Percentiles rank a stretch among this genome's conserved stretches.
Evolutionary conservation across 2,113 vertebrate species (phyloP).

Genomic region (Mustela nigripes): DNA sequence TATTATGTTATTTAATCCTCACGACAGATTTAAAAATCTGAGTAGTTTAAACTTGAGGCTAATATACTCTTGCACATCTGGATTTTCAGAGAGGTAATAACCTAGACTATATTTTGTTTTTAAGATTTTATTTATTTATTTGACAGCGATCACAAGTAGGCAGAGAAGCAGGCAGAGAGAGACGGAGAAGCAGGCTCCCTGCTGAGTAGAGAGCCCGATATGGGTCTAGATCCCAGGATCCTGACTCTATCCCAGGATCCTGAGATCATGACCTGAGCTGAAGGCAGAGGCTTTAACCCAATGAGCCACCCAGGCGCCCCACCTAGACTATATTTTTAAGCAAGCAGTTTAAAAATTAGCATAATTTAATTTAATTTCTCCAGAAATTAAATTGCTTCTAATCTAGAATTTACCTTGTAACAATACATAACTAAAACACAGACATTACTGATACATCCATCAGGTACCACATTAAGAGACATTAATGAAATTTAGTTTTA

Average conservation of each 20-base stretch:
- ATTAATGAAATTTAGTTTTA: slow-evolving; percentile 27
- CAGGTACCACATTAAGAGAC: not conserved
- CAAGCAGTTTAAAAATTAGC: slow-evolving; percentile 30
- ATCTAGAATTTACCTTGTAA: not conserved
- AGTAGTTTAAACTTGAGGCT: slow-evolving; percentile 8
- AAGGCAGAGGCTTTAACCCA: too few relatives aligned
- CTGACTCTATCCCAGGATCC: too few relatives aligned
- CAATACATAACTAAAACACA: not conserved
- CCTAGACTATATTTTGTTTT: not conserved
- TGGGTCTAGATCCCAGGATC: too few relatives aligned
- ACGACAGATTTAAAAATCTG: slow-evolving; percentile 42
- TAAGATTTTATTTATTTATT: too few relatives aligned
- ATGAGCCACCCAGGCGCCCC: too few relatives aligned
- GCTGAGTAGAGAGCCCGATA: too few relatives aligned
- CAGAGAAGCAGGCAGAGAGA: too few relatives aligned
- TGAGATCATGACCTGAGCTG: too few relatives aligned
- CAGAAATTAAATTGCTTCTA: slow-evolving; percentile 17
- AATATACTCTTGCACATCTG: not conserved
- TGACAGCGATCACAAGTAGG: too few relatives aligned
- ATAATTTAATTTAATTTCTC: slow-evolving; percentile 5
- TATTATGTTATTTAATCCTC: slow-evolving; percentile 9
- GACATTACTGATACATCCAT: not conserved
- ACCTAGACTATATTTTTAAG: not conserved
- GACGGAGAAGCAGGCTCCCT: too few relatives aligned
- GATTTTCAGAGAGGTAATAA: not conserved